Percentiles rank a stretch among this genome's conserved stretches.
phyloP scores from a whole-genome alignment of 1,140 invertebrate genomes.

The Zaprionus inermis region DNA sequence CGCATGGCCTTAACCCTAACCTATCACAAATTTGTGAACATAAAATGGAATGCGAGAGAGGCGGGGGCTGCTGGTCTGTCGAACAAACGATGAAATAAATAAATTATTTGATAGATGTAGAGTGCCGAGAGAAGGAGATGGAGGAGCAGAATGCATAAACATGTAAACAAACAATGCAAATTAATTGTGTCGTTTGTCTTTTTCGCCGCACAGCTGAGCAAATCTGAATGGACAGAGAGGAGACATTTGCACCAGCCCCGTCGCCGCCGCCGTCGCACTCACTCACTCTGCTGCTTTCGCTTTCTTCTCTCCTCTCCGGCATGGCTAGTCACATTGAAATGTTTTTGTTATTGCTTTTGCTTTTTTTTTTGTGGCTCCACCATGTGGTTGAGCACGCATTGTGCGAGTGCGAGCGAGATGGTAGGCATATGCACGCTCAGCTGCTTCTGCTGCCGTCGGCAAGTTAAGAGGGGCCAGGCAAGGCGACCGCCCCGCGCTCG shows the following conservation, averaged over 20 bases:
- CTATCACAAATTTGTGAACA: slow-evolving; percentile 60
- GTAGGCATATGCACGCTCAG: slow-evolving; percentile 47
- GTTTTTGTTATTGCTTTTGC: slow-evolving; percentile 49
- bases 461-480: too few relatives aligned
- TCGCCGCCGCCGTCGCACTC: background rate
- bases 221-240: slow-evolving; percentile 8
- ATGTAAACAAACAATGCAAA: slow-evolving; percentile 49
- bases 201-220: slow-evolving; percentile 19
- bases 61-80: background rate
- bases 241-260: background rate
- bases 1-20: slow-evolving; percentile 77
- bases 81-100: slow-evolving; percentile 3
- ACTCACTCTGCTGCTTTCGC: background rate
- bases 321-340: slow-evolving; percentile 31
- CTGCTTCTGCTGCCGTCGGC: slow-evolving; percentile 35
- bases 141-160: background rate
- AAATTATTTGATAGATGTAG: slow-evolving; percentile 2
- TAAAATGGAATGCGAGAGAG: slow-evolving; percentile 8
- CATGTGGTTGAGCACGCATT: slow-evolving; percentile 46
- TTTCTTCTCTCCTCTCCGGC: background rate
- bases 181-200: slow-evolving; percentile 28
- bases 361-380: slow-evolving; percentile 32
- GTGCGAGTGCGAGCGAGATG: slow-evolving; percentile 38
- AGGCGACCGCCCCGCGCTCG: background rate
- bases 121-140: background rate